These are phyloP conservation scores for Scatophagus argus DNA, from an alignment of 2,113 vertebrate species.

Conservation along the genomic window DNA sequence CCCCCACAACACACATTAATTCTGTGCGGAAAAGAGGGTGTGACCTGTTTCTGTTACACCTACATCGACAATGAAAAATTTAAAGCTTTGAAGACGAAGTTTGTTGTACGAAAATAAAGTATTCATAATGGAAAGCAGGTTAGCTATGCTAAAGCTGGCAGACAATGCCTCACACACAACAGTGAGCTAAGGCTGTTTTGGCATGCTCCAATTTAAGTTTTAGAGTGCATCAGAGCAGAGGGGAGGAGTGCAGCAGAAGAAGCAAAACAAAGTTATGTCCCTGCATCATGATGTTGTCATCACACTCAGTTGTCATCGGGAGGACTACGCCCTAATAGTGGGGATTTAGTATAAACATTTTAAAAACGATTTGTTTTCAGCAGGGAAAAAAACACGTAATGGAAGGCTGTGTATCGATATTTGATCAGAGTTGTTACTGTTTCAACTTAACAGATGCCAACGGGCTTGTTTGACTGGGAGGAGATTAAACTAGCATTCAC, in stretches of 20 bases:
- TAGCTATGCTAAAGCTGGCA: constrained; percentile 1
- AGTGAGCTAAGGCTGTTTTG: background rate
- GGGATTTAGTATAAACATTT: too few species aligned
- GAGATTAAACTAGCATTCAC: too few species aligned
- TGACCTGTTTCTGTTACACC: background rate
- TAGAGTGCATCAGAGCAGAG: background rate
- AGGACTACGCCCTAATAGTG: too few species aligned
- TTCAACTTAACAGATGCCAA: too few species aligned
- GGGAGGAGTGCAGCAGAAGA: background rate
- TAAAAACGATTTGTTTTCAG: too few species aligned
- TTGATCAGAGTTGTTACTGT: too few species aligned
- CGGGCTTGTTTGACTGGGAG: too few species aligned
- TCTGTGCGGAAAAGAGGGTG: background rate
- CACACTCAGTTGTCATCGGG: constrained; percentile 59
- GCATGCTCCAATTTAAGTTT: constrained; percentile 6
- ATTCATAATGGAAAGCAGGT: constrained; percentile 14
- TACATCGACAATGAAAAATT: background rate
- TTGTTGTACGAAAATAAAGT: background rate
- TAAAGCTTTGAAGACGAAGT: background rate
- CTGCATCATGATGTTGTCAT: constrained; percentile 42
- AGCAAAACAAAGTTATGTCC: background rate
- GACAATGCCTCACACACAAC: constrained; percentile 4
- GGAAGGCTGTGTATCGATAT: too few species aligned
- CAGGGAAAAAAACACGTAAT: too few species aligned
- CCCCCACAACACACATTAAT: background rate